Evolutionary conservation across 2,113 vertebrate genomes (phyloP).

Genomic region (Chloebia gouldiae): DNA sequence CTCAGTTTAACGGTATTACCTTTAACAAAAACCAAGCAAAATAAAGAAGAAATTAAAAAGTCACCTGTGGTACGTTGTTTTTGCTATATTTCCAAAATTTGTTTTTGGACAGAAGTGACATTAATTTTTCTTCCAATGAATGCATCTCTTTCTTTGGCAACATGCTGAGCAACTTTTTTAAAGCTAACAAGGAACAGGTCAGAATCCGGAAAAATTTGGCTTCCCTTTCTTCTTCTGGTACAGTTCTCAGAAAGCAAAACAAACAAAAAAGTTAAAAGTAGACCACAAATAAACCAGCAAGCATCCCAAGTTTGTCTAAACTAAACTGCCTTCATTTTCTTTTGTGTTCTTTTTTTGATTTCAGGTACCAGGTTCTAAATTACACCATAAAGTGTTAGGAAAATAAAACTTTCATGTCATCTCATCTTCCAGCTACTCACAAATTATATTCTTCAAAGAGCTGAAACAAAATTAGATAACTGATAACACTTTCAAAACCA

Average conservation of each 20-base stretch:
- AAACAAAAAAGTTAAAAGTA: not conserved
- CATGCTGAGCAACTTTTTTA: conserved; percentile 86
- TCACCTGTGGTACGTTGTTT: conserved; percentile 88
- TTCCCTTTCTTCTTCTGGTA: conserved; percentile 91
- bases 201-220: conserved; percentile 89
- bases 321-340: not conserved
- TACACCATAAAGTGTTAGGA: not conserved
- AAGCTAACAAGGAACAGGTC: conserved; percentile 90
- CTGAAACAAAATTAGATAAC: not conserved
- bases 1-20: not conserved
- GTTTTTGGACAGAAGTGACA: conserved; percentile 78
- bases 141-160: conserved; percentile 79
- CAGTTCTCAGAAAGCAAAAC: conserved; percentile 72
- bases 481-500: not conserved
- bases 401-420: not conserved
- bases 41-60: not conserved
- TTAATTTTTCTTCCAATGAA: conserved; percentile 78
- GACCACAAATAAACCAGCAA: not conserved
- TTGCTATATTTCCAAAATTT: conserved; percentile 98
- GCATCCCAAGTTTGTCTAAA: not conserved
- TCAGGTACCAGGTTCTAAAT: not conserved
- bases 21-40: not conserved
- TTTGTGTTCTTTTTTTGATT: not conserved
- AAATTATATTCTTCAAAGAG: not conserved
- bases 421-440: not conserved